phyloP scores from a whole-genome alignment of 2,113 vertebrate species.

The Bambusicola thoracicus region DNA sequence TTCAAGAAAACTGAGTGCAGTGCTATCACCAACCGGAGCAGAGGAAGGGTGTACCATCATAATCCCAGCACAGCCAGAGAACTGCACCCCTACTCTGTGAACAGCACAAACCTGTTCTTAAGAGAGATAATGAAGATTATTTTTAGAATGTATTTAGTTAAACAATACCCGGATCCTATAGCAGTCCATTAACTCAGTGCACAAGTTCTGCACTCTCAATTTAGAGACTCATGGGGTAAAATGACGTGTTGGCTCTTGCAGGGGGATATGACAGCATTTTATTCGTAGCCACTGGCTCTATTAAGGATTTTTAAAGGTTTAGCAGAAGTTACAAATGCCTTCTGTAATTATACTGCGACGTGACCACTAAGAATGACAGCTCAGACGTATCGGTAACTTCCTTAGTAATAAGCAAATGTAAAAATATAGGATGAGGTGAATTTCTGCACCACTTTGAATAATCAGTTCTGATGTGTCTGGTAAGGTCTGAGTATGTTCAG shows the following conservation, averaged over 20 bases:
- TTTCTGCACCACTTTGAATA: background rate
- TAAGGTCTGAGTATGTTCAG: background rate
- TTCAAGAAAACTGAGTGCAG: background rate
- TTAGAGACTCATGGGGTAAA: background rate
- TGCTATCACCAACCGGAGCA: background rate
- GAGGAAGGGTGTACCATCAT: background rate
- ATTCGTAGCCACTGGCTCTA: background rate
- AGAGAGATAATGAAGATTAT: background rate
- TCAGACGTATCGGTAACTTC: background rate
- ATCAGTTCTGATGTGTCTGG: background rate
- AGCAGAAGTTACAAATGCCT: background rate
- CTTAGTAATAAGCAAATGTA: background rate
- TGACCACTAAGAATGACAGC: background rate
- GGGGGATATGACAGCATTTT: background rate
- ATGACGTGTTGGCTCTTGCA: background rate
- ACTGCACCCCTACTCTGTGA: background rate
- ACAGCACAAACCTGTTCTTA: background rate
- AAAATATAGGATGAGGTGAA: background rate
- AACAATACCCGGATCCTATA: background rate
- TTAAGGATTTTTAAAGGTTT: background rate
- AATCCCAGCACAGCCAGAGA: background rate
- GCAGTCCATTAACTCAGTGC: background rate
- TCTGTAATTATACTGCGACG: background rate
- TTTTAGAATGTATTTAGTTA: background rate
- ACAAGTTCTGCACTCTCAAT: background rate